Base-by-base conservation (phyloP, 2,888 invertebrate species). In the Cerastis rubricosa region DNA sequence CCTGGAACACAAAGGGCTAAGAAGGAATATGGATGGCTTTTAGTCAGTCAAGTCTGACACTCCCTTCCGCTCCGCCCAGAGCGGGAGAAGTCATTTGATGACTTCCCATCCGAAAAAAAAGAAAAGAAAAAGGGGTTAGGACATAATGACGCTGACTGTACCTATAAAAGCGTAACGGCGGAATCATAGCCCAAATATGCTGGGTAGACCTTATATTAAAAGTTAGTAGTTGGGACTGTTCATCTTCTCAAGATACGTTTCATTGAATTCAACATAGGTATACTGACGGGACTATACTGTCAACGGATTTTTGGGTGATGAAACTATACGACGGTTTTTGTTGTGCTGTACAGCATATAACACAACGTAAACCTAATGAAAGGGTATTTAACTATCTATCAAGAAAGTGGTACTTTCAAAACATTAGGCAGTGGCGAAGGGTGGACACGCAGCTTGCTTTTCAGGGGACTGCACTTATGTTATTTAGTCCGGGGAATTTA, bases 141-240 rank as follows among this genome's bases (percentile, higher is more conserved):
- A n/a, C n/a, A n/a, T n/a, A n/a, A n/a, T n/a, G n/a, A n/a, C n/a
- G n/a, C n/a, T n/a, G n/a, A n/a, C n/a, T n/a, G 14, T 49, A 8
- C 49, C 19, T 54, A 3, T 29, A 57, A 25, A 76, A 29, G 47
- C 40, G 57, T n/a, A 59, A 22, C 17, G 11, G 47, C 19, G 57
- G 47, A 51, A 45, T 51, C 35, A 59, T 45, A 57, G 11, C 43
- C 35, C 54, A 22, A 79, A 45, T 76, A 79, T 22, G 71, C 35
- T 25, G 43, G 59, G 49, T 70, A n/a, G 11, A 45, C 9, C 11
- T 78, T 69, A 43, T n/a, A 71, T 72, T 49, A 35, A 19, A 51
- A 12, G 35, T 57, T 22, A 17, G 7, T 45, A 11, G n/a, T 54
- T 54, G 54, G n/a, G 29, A 12, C 6, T 17, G 29, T 35, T n/a